Evolutionary conservation across 2,797 vertebrate genomes (phyloP).

Genomic region (Loriculus beryllinus): DNA sequence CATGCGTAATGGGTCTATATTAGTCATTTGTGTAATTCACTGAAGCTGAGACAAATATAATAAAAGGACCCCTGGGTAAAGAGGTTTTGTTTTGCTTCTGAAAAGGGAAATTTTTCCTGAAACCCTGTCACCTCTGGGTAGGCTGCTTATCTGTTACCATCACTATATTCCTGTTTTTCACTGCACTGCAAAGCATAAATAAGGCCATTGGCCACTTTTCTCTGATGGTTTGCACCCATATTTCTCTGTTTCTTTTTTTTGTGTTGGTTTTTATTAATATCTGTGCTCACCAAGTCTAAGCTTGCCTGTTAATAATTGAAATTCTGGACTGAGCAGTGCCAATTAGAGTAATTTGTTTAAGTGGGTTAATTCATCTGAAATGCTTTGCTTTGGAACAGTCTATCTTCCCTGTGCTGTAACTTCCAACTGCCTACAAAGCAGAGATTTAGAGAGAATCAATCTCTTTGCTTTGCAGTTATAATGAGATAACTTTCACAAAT

Average conservation of each 20-base stretch:
- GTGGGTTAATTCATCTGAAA: not conserved
- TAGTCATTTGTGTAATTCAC: conserved; percentile 21
- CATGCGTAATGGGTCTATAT: not conserved
- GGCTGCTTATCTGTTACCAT: not conserved
- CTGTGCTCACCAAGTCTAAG: not conserved
- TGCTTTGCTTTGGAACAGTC: not conserved
- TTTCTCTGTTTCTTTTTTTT: not conserved
- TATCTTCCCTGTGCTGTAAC: not conserved
- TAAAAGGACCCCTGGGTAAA: conserved; percentile 36
- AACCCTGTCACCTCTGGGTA: not conserved
- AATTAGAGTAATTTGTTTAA: conserved; percentile 34
- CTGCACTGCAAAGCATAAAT: not conserved
- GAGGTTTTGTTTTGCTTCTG: not conserved
- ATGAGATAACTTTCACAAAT: not conserved
- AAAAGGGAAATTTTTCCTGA: not conserved
- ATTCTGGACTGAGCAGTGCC: not conserved
- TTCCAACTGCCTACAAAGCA: not conserved
- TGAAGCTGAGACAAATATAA: conserved; percentile 7
- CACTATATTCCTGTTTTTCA: not conserved
- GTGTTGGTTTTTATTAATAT: not conserved
- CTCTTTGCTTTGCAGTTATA: not conserved
- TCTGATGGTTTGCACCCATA: not conserved
- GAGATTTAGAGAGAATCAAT: not conserved
- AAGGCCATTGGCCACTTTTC: not conserved
- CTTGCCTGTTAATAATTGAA: conserved; percentile 2